Base-by-base conservation (phyloP, 2,888 invertebrate genomes). In the Tachina grossa region DNA sequence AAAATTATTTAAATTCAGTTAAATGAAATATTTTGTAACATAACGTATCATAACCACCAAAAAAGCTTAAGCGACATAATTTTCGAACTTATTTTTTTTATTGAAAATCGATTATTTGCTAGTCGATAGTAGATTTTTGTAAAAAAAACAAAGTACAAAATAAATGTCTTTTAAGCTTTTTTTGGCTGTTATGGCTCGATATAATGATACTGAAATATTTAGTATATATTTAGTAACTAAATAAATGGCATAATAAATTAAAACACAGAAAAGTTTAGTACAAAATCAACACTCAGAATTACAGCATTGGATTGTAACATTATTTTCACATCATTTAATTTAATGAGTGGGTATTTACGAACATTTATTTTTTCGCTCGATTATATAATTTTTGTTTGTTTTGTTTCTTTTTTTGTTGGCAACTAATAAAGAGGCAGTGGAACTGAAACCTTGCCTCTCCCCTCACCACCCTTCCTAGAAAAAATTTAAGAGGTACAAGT, bases 311-410 rank as follows among this genome's bases (percentile, higher is more conserved):
- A 78, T 75, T 72, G 61, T 84, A 89, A 89, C 89, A 90, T 90
- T 90, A 90, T 90, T 89, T 90, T 90, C 90, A 89, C 90, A 90
- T 90, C 90, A 90, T 90, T 90, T 90, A 90, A 90, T 90, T 90
- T 90, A 90, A 90, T 90, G 90, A 86, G 85, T 77, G 83, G 81
- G 80, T 78, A 85, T 84, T 86, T 80, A 78, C 68, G 39, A 45
- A 65, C 61, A 61, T 72, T 76, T 61, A 53, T 84, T 76, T 80
- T 22, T 75, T 22, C 22, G 16, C 39, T 43, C 19, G 14, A 59
- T 45, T 66, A 14, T 68, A 47, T 61, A 13, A 8, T 10, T 9
- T 71, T 31, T 31, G 2, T 31, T 0, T 31, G 2, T 31, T 3
- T 31, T 22, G 53, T 6, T 10, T 68, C 53, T 76, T 71, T 77